Evolutionary conservation across 2,113 vertebrate species (phyloP).

Genomic region (Melospiza melodia): DNA sequence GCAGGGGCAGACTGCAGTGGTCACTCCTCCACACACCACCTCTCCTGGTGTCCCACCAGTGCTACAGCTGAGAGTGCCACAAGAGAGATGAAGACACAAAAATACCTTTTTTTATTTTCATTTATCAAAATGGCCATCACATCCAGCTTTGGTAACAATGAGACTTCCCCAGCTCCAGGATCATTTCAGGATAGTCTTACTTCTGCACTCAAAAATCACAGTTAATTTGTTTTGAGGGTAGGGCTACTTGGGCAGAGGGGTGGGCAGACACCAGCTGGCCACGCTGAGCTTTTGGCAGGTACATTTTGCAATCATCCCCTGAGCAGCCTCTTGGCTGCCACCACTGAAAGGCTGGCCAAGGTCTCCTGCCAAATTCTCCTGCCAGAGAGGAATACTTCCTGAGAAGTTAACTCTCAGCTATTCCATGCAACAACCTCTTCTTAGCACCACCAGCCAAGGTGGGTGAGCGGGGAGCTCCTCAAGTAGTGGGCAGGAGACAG

Average conservation of each 20-base stretch:
- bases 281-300: background rate
- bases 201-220: background rate
- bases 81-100: background rate
- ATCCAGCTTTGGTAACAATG: background rate
- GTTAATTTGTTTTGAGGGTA: background rate
- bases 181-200: background rate
- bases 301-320: background rate
- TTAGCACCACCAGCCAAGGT: background rate
- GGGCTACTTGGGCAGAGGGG: background rate
- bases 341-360: slow-evolving; percentile 1
- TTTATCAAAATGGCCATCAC: background rate
- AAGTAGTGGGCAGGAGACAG: background rate
- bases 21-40: background rate
- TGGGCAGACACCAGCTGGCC: background rate
- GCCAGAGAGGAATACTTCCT: background rate
- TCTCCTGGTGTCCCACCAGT: background rate
- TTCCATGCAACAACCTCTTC: background rate
- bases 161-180: background rate
- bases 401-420: slow-evolving; percentile 53
- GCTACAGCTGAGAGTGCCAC: background rate
- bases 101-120: background rate
- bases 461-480: background rate
- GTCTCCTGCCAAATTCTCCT: slow-evolving; percentile 33
- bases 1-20: background rate
- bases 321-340: slow-evolving; percentile 39